Evolutionary conservation across 1,140 invertebrate genomes (phyloP).

Genomic region (Telenomus remus): DNA sequence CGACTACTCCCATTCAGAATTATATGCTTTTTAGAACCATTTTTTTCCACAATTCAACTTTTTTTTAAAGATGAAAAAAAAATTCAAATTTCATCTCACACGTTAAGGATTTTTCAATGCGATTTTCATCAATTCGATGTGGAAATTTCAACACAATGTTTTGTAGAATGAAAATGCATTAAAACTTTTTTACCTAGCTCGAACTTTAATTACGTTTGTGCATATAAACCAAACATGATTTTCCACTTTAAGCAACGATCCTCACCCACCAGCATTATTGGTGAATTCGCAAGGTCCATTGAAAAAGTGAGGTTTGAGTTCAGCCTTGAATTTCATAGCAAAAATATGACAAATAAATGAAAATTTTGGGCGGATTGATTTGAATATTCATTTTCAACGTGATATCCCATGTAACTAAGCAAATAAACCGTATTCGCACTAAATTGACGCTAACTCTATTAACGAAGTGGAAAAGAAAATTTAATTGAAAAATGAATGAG

Average conservation of each 20-base stretch:
- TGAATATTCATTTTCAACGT: no score
- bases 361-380: no score
- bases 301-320: constrained; percentile 8
- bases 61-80: no score
- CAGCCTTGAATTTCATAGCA: no score
- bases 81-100: no score
- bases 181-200: constrained; percentile 3
- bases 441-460: not conserved
- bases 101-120: not conserved
- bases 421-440: no score
- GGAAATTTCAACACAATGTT: not conserved
- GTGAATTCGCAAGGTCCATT: constrained; percentile 13
- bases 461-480: constrained; percentile 15
- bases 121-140: not conserved
- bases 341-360: no score
- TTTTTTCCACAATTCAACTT: no score
- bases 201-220: constrained; percentile 12
- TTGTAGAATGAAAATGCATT: not conserved
- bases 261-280: not conserved
- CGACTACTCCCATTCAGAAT: not conserved
- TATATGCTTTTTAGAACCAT: not conserved
- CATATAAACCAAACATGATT: constrained; percentile 23
- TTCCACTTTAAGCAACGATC: constrained; percentile 19
- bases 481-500: constrained; percentile 38
- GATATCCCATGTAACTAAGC: no score